A percentile compares a stretch with the other conserved stretches of the same genome.
These are phyloP conservation scores for Campoplex nolae DNA, from an alignment of 2,888 invertebrate genomes.

Conservation along the genomic window DNA sequence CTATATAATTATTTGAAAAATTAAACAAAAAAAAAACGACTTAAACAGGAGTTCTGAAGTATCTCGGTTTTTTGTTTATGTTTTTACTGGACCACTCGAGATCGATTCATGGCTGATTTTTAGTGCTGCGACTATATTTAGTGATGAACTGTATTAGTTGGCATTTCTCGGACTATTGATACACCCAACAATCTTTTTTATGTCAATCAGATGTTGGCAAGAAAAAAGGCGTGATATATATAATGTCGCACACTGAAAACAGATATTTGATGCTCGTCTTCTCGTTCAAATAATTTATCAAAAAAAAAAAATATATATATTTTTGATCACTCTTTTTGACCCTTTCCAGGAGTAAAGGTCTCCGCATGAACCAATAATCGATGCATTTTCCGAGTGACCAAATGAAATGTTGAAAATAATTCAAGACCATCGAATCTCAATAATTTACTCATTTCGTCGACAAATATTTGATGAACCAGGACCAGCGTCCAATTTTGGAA, in stretches of 20 bases:
- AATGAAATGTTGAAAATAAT: conserved; percentile 43
- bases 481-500: neutral
- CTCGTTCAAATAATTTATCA: no score
- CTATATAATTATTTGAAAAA: neutral
- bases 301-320: no score
- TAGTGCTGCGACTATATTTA: no score
- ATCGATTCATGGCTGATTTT: conserved; percentile 49
- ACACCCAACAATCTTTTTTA: conserved; percentile 43
- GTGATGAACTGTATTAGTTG: no score
- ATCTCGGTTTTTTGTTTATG: conserved; percentile 16
- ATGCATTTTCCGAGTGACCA: conserved; percentile 52
- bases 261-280: no score
- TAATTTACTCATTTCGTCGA: neutral
- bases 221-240: conserved; percentile 40
- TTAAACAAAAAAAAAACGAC: neutral
- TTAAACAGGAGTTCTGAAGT: conserved; percentile 8
- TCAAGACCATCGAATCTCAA: neutral
- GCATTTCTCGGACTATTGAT: conserved; percentile 33
- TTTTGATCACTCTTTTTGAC: no score
- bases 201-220: conserved; percentile 23
- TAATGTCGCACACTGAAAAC: neutral
- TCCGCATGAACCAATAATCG: neutral
- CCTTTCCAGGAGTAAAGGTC: no score
- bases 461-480: neutral
- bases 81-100: conserved; percentile 48